Evolutionary conservation across 2,113 vertebrate species (phyloP).

Genomic region (Ranitomeya variabilis): DNA sequence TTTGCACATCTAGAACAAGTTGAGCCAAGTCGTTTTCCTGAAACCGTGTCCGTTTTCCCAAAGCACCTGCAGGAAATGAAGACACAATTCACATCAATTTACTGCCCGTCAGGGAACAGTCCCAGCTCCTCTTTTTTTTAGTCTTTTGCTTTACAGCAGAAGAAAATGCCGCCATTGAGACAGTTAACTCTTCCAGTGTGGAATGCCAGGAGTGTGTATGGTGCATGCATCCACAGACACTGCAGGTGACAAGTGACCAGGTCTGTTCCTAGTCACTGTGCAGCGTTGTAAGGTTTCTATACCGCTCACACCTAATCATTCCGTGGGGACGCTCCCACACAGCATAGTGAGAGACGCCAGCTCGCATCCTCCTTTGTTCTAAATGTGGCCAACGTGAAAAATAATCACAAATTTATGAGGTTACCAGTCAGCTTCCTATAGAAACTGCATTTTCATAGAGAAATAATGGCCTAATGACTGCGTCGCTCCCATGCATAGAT

Average conservation of each 20-base stretch:
- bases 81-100: conserved; percentile 33
- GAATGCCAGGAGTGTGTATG: background rate
- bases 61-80: conserved; percentile 78
- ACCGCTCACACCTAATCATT: conserved; percentile 33
- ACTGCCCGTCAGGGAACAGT: conserved; percentile 38
- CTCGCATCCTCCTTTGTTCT: background rate
- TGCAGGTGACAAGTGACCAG: conserved; percentile 28
- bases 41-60: conserved; percentile 93
- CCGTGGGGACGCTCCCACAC: conserved; percentile 8
- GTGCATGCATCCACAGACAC: conserved; percentile 6
- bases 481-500: background rate
- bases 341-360: conserved; percentile 23
- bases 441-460: background rate
- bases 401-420: background rate
- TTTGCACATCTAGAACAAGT: conserved; percentile 86
- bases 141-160: background rate
- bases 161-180: conserved; percentile 27
- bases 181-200: conserved; percentile 34
- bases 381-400: background rate
- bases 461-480: background rate
- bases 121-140: conserved; percentile 14
- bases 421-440: background rate
- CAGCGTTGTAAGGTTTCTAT: conserved; percentile 34
- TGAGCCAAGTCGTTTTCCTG: conserved; percentile 92
- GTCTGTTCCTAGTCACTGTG: conserved; percentile 21